Evolutionary conservation across 2,113 vertebrate species (phyloP).

Genomic region (Leptodactylus fuscus): DNA sequence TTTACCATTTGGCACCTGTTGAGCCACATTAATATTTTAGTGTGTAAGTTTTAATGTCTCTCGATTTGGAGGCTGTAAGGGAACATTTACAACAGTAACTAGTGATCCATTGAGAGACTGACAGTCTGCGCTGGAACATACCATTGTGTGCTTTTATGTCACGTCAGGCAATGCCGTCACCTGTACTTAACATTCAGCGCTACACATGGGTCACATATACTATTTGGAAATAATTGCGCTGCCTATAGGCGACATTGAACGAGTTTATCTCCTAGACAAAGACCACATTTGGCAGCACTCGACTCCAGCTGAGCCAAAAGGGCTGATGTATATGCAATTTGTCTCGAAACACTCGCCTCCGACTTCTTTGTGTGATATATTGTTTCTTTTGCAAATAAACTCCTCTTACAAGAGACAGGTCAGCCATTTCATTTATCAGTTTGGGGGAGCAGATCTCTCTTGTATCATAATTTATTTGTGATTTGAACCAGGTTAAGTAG

Average conservation of each 20-base stretch:
- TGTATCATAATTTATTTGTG: slow-evolving; percentile 6
- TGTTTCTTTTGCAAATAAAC: slow-evolving; percentile 45
- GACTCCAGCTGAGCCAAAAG: slow-evolving; percentile 24
- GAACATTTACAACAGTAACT: neutral
- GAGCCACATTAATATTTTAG: too few species aligned
- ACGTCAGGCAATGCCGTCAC: neutral
- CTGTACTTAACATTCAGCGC: neutral
- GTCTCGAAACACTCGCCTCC: slow-evolving; percentile 36
- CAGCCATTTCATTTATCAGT: slow-evolving; percentile 46
- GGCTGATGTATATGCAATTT: slow-evolving; percentile 39
- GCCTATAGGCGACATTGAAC: slow-evolving; percentile 3
- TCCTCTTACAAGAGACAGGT: slow-evolving; percentile 48
- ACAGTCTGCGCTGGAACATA: neutral
- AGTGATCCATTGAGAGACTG: neutral
- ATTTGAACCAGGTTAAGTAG: slow-evolving; percentile 24
- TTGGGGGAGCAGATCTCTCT: slow-evolving; percentile 31
- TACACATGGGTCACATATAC: slow-evolving; percentile 18
- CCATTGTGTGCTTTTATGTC: neutral
- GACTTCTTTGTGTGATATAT: slow-evolving; percentile 27
- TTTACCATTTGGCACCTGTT: too few species aligned
- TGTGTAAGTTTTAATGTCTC: too few species aligned
- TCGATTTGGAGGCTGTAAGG: neutral
- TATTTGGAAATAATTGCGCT: neutral
- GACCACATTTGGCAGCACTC: slow-evolving; percentile 33
- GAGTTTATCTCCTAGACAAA: slow-evolving; percentile 30